A percentile compares a stretch with the other conserved stretches of the same genome.
These are phyloP conservation scores for Agrochola lota DNA, from an alignment of 2,888 invertebrate species.

Conservation along the genomic window DNA sequence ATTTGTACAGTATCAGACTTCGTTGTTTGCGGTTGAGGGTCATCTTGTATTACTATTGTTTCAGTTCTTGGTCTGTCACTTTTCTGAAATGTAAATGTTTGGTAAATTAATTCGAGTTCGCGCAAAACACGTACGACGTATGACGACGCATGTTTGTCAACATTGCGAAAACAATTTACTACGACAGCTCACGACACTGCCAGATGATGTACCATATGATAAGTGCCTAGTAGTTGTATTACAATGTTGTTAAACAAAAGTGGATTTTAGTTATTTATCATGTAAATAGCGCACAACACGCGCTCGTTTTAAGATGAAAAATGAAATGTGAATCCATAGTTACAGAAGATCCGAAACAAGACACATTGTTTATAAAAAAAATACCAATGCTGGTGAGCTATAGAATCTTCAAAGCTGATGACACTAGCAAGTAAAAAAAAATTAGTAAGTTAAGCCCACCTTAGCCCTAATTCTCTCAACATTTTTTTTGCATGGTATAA, in stretches of 20 bases:
- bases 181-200: background rate
- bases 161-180: background rate
- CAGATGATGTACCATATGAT: background rate
- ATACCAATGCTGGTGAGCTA: background rate
- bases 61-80: slow-evolving; percentile 27
- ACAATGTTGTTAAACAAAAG: background rate
- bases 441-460: slow-evolving; percentile 18
- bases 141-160: slow-evolving; percentile 10
- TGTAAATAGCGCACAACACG: too few species aligned
- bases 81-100: slow-evolving; percentile 45
- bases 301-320: background rate
- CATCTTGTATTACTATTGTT: slow-evolving; percentile 34
- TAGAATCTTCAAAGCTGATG: background rate
- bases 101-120: slow-evolving; percentile 9
- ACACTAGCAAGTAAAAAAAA: background rate
- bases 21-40: slow-evolving; percentile 5
- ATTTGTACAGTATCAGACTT: slow-evolving; percentile 32
- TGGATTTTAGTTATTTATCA: background rate
- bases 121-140: background rate
- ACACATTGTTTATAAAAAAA: background rate
- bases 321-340: slow-evolving; percentile 22
- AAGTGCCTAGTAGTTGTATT: background rate
- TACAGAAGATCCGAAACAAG: background rate
- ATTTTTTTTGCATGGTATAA: slow-evolving; percentile 68
- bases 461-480: slow-evolving; percentile 34